Conservation (phyloP, 2,888 invertebrate genomes). For the Pristionchus fissidentatus region DNA sequence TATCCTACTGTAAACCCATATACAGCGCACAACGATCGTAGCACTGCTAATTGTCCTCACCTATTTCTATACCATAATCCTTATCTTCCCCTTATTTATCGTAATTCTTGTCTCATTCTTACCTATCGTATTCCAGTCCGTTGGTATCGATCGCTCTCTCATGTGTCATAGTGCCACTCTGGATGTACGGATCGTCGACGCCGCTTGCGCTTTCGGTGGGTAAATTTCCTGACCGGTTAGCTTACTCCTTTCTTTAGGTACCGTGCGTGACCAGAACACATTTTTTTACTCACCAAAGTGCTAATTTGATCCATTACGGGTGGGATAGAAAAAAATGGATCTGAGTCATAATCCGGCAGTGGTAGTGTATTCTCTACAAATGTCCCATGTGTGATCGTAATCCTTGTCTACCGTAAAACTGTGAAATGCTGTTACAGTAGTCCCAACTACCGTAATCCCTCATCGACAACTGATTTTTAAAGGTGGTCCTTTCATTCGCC, state of each 20-base stretch:
- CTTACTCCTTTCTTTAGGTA: conserved; percentile 49
- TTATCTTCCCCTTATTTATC: too few species aligned
- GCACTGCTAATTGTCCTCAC: too few species aligned
- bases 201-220: conserved; percentile 23
- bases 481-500: conserved; percentile 56
- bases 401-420: background rate
- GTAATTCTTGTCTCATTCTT: too few species aligned
- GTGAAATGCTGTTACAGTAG: too few species aligned
- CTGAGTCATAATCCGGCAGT: too few species aligned
- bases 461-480: background rate
- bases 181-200: conserved; percentile 53
- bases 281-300: too few species aligned
- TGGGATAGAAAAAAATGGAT: too few species aligned
- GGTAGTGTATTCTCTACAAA: background rate
- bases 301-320: too few species aligned
- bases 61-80: too few species aligned
- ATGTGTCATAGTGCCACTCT: conserved; percentile 41
- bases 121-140: conserved; percentile 48
- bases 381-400: background rate
- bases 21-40: background rate
- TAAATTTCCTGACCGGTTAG: background rate
- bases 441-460: background rate
- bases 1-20: background rate
- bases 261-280: too few species aligned
- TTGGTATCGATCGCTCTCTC: conserved; percentile 48